Conservation (phyloP, 64 coral and sea anemone species). For the Montipora cactus region DNA sequence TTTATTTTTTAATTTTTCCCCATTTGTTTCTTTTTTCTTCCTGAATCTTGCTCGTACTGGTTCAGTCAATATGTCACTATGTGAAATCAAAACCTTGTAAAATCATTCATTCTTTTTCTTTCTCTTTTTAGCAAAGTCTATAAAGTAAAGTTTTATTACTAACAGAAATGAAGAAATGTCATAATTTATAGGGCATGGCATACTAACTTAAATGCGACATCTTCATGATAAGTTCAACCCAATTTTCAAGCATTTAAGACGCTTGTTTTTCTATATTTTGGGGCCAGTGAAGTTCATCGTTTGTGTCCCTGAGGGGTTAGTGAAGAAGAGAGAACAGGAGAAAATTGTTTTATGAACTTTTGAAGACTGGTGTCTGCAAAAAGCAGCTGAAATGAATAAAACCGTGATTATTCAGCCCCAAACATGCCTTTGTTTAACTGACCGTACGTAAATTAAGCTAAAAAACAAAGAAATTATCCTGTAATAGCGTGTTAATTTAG, state of each 20-base stretch:
- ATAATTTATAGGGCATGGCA: no score
- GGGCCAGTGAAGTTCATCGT: not conserved
- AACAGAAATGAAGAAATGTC: no score
- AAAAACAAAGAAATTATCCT: conserved; percentile 27
- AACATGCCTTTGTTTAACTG: conserved; percentile 29
- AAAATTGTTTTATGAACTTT: conserved; percentile 6
- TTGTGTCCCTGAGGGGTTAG: not conserved
- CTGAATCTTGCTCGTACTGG: no score
- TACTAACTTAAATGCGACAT: not conserved
- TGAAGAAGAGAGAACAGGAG: not conserved
- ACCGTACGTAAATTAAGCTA: conserved; percentile 14
- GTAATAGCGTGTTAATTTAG: conserved; percentile 24
- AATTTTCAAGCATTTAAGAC: not conserved
- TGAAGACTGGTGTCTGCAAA: not conserved
- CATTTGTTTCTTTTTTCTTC: not conserved
- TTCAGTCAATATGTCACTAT: not conserved
- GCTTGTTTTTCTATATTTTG: not conserved
- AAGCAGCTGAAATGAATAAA: conserved; percentile 19
- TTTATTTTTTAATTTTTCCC: not conserved
- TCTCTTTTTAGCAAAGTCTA: no score
- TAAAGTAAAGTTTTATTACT: no score
- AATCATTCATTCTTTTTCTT: no score
- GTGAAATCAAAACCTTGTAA: no score
- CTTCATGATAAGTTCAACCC: not conserved
- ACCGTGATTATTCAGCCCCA: not conserved